Base-by-base conservation (phyloP, 23 tunicate species). In the Oikopleura albicans region DNA sequence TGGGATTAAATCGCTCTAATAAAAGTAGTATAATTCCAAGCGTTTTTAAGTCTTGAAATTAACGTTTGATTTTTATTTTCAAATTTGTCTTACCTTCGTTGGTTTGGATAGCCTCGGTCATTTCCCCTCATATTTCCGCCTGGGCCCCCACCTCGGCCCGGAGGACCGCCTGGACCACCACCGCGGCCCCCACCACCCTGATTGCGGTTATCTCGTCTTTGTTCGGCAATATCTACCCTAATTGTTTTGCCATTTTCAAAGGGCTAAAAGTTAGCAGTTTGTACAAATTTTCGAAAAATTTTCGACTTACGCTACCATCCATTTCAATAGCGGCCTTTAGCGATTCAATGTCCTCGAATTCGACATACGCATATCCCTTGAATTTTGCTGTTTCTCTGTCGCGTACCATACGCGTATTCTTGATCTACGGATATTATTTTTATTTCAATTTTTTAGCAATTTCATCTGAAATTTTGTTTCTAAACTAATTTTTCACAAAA, bases 281-380 rank as follows among this genome's bases (percentile, higher is more conserved):
- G 22, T 49, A 49, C 12, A 49, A 8, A 49, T 49, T 12, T 49
- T 49, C 12, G 22, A 49, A 49, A 49, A 8, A 49, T 49, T 49
- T 16, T 71, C 31, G n/a, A 75, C 89, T 86, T 87, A 95, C 99
- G 0, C 91, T 96, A 27, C 88, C 92, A 87, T 95, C 87, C 57
- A 86, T 87, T 41, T 85, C 90, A 56, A 95, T 71, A 0, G 99
- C 99, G 41, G 76, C 85, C 86, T 84, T 87, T 41, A 95, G 71
- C 0, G 91, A 87, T 36, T 87, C 87, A 71, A 87, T 40, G 41
- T 88, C 88, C 39, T 95, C 99, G 83, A 95, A 95, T 66, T 95
- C 99, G 85, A 95, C 99, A 87, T 95, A 95, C 40, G 96, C 91
- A 83, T 85, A 95, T 41, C 99, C 99, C 87, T 87, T 87, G 83